Conservation (phyloP, 2,113 vertebrate genomes). For the Puma concolor region DNA sequence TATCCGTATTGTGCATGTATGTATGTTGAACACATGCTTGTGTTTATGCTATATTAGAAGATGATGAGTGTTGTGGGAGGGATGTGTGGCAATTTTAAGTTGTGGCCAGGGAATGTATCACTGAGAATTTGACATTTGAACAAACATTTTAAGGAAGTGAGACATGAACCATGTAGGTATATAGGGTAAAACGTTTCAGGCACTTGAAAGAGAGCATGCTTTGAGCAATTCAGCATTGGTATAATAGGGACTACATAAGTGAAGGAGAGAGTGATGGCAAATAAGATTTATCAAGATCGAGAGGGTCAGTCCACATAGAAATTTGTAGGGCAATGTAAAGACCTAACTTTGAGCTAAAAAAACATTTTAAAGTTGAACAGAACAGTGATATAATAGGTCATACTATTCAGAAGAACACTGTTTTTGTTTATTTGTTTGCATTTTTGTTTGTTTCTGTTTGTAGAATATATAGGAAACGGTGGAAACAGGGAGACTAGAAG, state of each 20-base stretch:
- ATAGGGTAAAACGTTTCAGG: background rate
- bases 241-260: background rate
- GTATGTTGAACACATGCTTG: background rate
- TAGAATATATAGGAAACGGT: background rate
- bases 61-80: background rate
- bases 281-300: background rate
- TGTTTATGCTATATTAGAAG: background rate
- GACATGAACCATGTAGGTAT: background rate
- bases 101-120: background rate
- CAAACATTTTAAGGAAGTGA: background rate
- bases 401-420: background rate
- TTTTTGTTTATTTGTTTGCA: background rate
- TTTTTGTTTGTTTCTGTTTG: background rate
- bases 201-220: background rate
- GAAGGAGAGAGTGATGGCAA: background rate
- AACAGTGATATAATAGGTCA: background rate
- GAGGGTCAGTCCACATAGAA: background rate
- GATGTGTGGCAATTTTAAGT: background rate
- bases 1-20: background rate
- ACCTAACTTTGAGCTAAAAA: background rate
- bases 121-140: background rate
- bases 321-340: background rate
- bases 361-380: background rate
- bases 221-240: background rate
- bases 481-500: background rate